Evolutionary conservation across 53 echinoderm and acorn worm species (phyloP).

Genomic region (Apostichopus leukothele): DNA sequence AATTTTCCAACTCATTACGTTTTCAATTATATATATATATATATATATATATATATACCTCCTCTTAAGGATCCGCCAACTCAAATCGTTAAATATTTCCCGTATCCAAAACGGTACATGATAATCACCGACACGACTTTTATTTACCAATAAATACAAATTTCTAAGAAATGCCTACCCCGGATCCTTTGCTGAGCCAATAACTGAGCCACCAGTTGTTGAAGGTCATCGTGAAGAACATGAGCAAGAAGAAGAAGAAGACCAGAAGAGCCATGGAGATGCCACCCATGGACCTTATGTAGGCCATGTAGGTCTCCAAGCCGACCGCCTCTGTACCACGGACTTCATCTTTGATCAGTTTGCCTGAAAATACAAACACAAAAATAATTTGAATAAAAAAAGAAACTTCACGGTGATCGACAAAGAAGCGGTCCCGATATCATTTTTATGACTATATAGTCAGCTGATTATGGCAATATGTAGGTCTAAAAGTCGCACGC

Average conservation of each 20-base stretch:
- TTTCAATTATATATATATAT: too few species aligned
- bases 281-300: slow-evolving; percentile 85
- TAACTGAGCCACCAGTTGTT: slow-evolving; percentile 87
- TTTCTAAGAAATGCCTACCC: slow-evolving; percentile 50
- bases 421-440: too few species aligned
- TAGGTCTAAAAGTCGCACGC: too few species aligned
- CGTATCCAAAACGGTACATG: too few species aligned
- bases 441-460: too few species aligned
- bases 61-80: too few species aligned
- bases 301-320: slow-evolving; percentile 76
- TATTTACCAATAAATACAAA: too few species aligned
- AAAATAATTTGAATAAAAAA: not conserved
- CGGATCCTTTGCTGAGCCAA: slow-evolving; percentile 85
- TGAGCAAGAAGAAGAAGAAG: slow-evolving; percentile 69
- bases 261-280: slow-evolving; percentile 71
- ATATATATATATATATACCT: too few species aligned
- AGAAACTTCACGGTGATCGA: not conserved
- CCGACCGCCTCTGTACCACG: slow-evolving; percentile 64
- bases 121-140: too few species aligned
- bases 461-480: too few species aligned
- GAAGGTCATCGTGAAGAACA: slow-evolving; percentile 80
- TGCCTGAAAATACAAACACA: slow-evolving; percentile 44
- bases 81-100: too few species aligned
- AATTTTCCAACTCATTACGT: too few species aligned
- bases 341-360: slow-evolving; percentile 65